These are phyloP conservation scores for Tuta absoluta DNA, from an alignment of 2,888 invertebrate genomes.

Conservation along the genomic window DNA sequence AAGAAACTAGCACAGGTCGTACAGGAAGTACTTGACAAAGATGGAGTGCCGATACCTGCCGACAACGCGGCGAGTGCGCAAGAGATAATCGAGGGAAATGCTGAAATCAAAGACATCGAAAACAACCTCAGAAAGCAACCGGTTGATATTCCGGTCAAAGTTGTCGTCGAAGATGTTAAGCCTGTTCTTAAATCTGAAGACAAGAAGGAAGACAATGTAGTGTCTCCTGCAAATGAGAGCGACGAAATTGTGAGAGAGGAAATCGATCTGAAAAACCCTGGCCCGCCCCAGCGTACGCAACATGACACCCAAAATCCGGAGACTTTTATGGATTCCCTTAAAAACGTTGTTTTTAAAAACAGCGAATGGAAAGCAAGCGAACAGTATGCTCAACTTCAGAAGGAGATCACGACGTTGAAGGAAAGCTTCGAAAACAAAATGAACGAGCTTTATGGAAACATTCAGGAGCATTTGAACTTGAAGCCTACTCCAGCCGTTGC, in stretches of 20 bases:
- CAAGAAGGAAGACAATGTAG: slow-evolving; percentile 45
- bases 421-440: slow-evolving; percentile 8
- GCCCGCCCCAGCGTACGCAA: slow-evolving; percentile 67
- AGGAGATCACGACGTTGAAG: slow-evolving; percentile 17
- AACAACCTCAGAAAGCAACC: slow-evolving; percentile 53
- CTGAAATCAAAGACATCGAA: slow-evolving; percentile 51
- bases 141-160: slow-evolving; percentile 60
- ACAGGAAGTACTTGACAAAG: slow-evolving; percentile 45
- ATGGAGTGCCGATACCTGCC: slow-evolving; percentile 31
- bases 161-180: slow-evolving; percentile 53
- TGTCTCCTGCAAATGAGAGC: slow-evolving; percentile 40
- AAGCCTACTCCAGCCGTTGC: neutral
- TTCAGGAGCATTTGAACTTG: slow-evolving; percentile 3
- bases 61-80: slow-evolving; percentile 42
- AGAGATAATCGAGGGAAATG: slow-evolving; percentile 50
- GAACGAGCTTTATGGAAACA: neutral
- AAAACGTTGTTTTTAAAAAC: slow-evolving; percentile 36
- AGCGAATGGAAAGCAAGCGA: neutral
- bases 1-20: slow-evolving; percentile 46
- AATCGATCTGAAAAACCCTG: slow-evolving; percentile 64
- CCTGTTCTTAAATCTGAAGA: slow-evolving; percentile 43
- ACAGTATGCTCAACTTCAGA: slow-evolving; percentile 34
- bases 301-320: slow-evolving; percentile 72
- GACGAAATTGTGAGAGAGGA: slow-evolving; percentile 54
- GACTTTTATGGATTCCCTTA: slow-evolving; percentile 50